Evolutionary conservation across 2,888 invertebrate genomes (phyloP), one percentile per base, ranked within the genome.

Genomic region (Aquatica leii): DNA sequence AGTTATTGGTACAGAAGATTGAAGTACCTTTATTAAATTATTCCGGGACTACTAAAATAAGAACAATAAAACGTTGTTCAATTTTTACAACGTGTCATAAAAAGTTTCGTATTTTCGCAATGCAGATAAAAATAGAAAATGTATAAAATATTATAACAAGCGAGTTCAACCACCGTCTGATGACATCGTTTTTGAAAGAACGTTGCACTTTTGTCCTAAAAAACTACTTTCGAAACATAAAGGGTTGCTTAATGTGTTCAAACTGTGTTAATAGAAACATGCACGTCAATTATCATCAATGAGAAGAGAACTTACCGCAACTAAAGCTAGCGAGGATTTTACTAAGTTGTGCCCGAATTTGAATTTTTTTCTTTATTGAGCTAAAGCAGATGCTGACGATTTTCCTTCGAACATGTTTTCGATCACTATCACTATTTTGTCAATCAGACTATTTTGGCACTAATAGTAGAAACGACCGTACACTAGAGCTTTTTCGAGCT

Each of bases 401-500:
- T 15, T 15, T 8, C 12, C 14, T 15, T 8, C 12, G 14, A n/a
- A 15, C 14, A 14, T 43, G 8, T 15, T 15, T 15, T 6, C 17
- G 17, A 1, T 15, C 43, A 14, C 17, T 15, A 43, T 12, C 43
- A 43, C 43, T 43, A 37, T 37, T 37, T 37, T 37, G 12, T 4
- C 11, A 37, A 37, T 12, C 9, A 31, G 20, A 53, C 46, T 63
- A 59, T 57, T 68, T 70, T 70, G 66, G 68, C 70, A 70, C 69
- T 61, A 54, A 60, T 60, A 62, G 59, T 66, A 65, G 66, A 35
- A 59, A 68, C 68, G 69, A 68, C 71, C 67, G 70, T 66, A 61
- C 69, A 70, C 69, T 65, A 60, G 71, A 69, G 70, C 72, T 72
- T 73, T 74, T 73, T 64, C 69, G 69, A 71, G 73, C 75, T 75